Base-by-base conservation (phyloP, 2,113 vertebrate genomes). In the Aix galericulata region DNA sequence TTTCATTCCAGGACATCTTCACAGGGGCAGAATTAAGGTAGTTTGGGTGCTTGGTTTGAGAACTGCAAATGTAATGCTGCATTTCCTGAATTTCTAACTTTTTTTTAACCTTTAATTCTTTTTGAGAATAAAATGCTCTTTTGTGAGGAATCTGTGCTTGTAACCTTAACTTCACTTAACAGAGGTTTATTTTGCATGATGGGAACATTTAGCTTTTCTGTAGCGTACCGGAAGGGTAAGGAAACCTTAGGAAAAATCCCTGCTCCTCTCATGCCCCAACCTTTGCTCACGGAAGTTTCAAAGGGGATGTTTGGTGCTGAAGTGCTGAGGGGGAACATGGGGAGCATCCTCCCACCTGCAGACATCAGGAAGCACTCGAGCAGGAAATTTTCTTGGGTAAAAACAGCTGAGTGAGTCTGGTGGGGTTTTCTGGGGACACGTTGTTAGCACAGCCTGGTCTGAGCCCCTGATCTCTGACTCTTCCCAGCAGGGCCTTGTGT, bases 11-110 rank as follows among this genome's bases (percentile, higher is more conserved):
- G 94, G 92, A 88, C 60, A 91, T 92, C 79, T 84, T 26, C 92
- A 86, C 83, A 88, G 93, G 95, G 95, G 90, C 96, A 97, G 92
- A 97, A 97, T 91, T 95, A 93, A 95, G 95, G 95, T 97, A 96
- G 96, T 93, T 93, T 94, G 86, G 88, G 95, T 96, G 96, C 77
- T 86, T 97, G 94, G 73, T 93, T 94, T 96, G 94, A 96, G 86
- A 96, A 55, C 53, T 83, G 81, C 69, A 91, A 93, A 72, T 60
- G 27, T 94, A 76, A 94, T 0, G 6, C 83, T 95, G 81, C 74
- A 11, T 97, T 93, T 93, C 72, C 74, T 9, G 6, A 59, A 78
- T 66, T 79, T 82, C 94, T 97, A 96, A 95, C 81, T 34, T 87
- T 55, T 87, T 88, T 96, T 95, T 84, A 94, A 93, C 90, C 34